These are phyloP conservation scores for Psilopogon haemacephalus DNA, from an alignment of 2,113 vertebrate species.

Conservation along the genomic window DNA sequence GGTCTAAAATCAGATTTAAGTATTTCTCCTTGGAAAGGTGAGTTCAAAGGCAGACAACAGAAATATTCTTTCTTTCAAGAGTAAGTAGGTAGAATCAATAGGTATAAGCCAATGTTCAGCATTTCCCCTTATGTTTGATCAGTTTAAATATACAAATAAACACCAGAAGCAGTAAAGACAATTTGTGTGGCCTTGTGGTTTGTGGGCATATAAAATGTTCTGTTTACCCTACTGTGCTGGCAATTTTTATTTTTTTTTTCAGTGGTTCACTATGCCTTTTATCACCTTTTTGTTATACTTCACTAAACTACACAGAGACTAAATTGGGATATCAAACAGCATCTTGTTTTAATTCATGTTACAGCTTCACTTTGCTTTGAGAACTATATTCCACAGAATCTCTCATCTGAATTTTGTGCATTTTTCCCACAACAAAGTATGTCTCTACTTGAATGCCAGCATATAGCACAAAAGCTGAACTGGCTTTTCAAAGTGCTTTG, in stretches of 20 bases:
- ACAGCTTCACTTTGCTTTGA: neutral
- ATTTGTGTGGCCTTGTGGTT: neutral
- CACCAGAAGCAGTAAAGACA: neutral
- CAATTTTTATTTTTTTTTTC: neutral
- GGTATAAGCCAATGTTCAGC: neutral
- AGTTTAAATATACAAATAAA: neutral
- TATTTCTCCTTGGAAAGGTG: neutral
- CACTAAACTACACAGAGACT: neutral
- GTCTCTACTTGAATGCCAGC: neutral
- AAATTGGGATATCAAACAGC: neutral
- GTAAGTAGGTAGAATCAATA: neutral
- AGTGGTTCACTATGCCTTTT: neutral
- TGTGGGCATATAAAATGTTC: neutral
- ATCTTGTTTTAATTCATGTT: neutral
- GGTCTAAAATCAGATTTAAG: neutral
- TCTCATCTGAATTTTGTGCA: neutral
- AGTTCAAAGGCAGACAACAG: neutral
- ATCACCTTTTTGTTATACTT: neutral
- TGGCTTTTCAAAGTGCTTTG: neutral
- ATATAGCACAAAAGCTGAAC: neutral
- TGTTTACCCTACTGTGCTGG: neutral
- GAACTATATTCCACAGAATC: slow-evolving; percentile 19
- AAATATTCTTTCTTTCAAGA: neutral
- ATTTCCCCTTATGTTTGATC: neutral
- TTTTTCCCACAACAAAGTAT: neutral